Percentiles rank a stretch among this genome's conserved stretches.
Conservation (phyloP, 37 sponge, comb jelly and placozoan genomes). For the Chondrosia reniformis region DNA sequence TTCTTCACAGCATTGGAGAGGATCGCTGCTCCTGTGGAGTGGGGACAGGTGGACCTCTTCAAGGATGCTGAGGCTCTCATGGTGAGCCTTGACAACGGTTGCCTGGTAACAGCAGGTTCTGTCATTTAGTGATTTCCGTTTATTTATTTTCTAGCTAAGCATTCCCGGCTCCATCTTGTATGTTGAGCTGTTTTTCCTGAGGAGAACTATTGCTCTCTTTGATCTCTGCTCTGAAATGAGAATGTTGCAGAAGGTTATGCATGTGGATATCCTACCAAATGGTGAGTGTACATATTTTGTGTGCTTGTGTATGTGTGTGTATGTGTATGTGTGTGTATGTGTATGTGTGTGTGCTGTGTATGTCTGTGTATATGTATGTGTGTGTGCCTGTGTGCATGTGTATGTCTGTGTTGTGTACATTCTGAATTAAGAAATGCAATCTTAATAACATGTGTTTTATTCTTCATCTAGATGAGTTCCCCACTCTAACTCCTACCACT, state of each 20-base stretch:
- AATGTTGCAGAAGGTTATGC: slow-evolving; percentile 49
- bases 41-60: slow-evolving; percentile 67
- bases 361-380: too few species aligned
- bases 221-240: slow-evolving; percentile 70
- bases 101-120: neutral
- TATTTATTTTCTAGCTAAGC: slow-evolving; percentile 28
- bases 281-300: slow-evolving; percentile 18
- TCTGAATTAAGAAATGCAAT: too few species aligned
- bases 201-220: slow-evolving; percentile 56
- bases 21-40: slow-evolving; percentile 46
- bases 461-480: slow-evolving; percentile 1
- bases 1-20: slow-evolving; percentile 32
- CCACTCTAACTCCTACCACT: slow-evolving; percentile 24
- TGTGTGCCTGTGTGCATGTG: too few species aligned
- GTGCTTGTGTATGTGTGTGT: neutral
- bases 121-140: neutral
- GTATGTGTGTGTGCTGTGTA: neutral
- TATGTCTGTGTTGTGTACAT: too few species aligned
- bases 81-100: slow-evolving; percentile 13
- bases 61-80: slow-evolving; percentile 61
- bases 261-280: slow-evolving; percentile 38
- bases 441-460: too few species aligned
- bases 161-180: slow-evolving; percentile 42
- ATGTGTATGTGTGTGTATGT: neutral
- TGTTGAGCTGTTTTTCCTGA: slow-evolving; percentile 75